Evolutionary conservation across 2,113 vertebrate genomes (phyloP).

Genomic region (Regulus satrapa): DNA sequence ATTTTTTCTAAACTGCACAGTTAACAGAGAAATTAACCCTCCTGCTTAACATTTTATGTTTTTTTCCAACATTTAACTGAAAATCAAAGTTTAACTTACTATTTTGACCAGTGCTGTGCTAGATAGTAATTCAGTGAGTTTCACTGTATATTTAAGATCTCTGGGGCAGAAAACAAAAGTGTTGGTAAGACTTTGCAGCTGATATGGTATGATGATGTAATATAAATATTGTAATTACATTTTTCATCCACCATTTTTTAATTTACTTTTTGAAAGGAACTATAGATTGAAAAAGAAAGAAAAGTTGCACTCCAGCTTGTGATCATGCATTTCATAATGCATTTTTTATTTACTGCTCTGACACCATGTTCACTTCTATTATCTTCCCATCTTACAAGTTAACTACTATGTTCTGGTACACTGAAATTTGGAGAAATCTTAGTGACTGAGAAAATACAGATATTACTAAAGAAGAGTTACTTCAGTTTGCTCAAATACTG

Average conservation of each 20-base stretch:
- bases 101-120: background rate
- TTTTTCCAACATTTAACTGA: background rate
- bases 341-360: background rate
- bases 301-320: background rate
- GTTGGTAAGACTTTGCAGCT: background rate
- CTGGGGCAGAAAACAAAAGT: background rate
- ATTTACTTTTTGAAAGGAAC: background rate
- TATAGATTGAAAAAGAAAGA: background rate
- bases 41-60: background rate
- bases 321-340: background rate
- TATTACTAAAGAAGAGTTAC: background rate
- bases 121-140: background rate
- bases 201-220: accelerated
- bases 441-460: background rate
- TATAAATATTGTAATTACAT: background rate
- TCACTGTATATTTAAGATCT: background rate
- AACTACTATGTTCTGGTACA: background rate
- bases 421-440: background rate
- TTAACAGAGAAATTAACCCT: background rate
- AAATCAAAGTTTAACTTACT: background rate
- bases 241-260: background rate
- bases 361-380: background rate
- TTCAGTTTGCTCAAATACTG: background rate
- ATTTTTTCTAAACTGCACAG: background rate
- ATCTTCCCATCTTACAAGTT: background rate